Evolutionary conservation across 2,113 vertebrate genomes (phyloP), one percentile per base, ranked within the genome.

Genomic region (Eudyptes chrysolophus): DNA sequence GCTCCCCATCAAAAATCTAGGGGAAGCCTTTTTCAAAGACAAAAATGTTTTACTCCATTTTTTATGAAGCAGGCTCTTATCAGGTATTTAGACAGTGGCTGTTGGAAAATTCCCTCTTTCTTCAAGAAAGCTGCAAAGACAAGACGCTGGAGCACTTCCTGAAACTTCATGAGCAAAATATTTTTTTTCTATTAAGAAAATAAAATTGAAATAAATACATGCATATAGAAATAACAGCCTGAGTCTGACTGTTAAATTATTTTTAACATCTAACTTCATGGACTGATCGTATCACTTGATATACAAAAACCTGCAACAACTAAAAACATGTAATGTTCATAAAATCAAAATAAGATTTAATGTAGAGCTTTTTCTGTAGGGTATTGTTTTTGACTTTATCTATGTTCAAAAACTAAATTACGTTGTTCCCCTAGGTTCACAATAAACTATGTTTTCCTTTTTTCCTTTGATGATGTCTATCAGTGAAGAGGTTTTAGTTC

Each of bases 1-100:
- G 65, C 44, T 91, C 38, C 42, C 22, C 64, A 88, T 96, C 84
- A 94, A 92, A 84, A 95, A 60, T 75, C 60, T 46, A 74, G 44
- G 26, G 26, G 29, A 96, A 94, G 32, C 8, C 13, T 66, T 91
- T 92, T 87, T 94, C 79, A 95, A 93, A 96, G 79, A 77, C 17
- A 72, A 92, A 93, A 87, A 22, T 0, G 49, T 94, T 95, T 95
- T 79, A 79, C 24, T 95, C 38, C 10, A 38, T 90, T 80, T 87
- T 21, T 74, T 90, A 36, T 26, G 69, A 90, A 94, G 49, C 22
- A 61, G 38, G 22, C 13, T 92, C 25, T 94, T 70, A 89, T 44
- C 36, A 84, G 49, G 6, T 54, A 64, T 83, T 64, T 72, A 83
- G 72, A 75, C 83, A 76, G 10, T 51, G 29, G 29, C 38, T 80